These are phyloP conservation scores for Microtus richardsoni DNA, from an alignment of 2,113 vertebrate species.

Conservation along the genomic window DNA sequence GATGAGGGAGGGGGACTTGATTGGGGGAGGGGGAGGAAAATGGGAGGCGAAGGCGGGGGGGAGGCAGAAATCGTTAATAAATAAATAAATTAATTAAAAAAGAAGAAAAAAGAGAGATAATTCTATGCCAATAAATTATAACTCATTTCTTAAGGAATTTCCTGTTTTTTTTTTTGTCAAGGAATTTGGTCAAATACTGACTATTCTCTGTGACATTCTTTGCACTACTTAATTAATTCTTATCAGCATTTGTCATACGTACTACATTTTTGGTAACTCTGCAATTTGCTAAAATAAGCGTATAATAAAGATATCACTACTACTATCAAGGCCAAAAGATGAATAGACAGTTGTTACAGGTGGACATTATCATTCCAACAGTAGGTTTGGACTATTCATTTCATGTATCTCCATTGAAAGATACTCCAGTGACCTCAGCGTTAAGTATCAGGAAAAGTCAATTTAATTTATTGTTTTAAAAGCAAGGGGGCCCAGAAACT, in stretches of 20 bases:
- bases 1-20: too few relatives aligned
- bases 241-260: background rate
- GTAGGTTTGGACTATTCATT: constrained; percentile 60
- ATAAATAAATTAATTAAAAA: too few relatives aligned
- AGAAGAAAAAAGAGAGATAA: too few relatives aligned
- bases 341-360: constrained; percentile 57
- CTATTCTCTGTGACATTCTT: background rate
- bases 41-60: too few relatives aligned
- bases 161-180: background rate
- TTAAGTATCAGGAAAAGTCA: constrained; percentile 21
- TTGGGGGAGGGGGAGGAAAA: too few relatives aligned
- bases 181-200: constrained; percentile 34
- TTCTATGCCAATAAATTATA: background rate
- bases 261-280: background rate
- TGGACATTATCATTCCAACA: constrained; percentile 35
- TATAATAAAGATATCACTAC: constrained; percentile 51
- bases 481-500: background rate
- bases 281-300: background rate
- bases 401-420: constrained; percentile 56
- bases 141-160: background rate
- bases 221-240: constrained; percentile 24
- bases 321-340: constrained; percentile 41
- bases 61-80: too few relatives aligned
- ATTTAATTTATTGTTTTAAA: constrained; percentile 53
- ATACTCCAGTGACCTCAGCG: constrained; percentile 8